Evolutionary conservation across 92 coral and sea anemone species (phyloP).

Genomic region (Phenganax stokvisi): DNA sequence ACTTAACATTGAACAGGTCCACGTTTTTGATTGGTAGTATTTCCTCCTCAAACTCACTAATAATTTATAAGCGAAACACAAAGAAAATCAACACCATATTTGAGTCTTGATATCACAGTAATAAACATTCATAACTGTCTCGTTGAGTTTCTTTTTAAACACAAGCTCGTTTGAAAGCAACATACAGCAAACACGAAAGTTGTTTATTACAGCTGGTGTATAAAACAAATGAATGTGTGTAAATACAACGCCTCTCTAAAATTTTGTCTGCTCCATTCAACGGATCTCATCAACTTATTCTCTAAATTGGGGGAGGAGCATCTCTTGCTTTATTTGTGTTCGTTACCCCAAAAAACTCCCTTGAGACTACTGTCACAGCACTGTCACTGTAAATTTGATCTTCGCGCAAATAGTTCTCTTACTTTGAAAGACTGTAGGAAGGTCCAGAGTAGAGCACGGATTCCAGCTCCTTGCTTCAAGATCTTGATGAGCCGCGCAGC

Average conservation of each 20-base stretch:
- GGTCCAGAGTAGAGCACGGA: conserved; percentile 88
- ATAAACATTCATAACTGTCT: not conserved
- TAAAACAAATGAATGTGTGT: too few relatives aligned
- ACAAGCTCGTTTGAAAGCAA: not conserved
- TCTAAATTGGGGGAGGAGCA: too few relatives aligned
- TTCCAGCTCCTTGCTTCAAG: conserved; percentile 85
- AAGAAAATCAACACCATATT: too few relatives aligned
- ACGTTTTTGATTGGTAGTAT: too few relatives aligned
- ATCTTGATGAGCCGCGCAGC: conserved; percentile 95
- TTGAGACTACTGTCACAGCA: not conserved
- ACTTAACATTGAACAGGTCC: too few relatives aligned
- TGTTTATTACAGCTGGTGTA: not conserved
- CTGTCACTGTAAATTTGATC: too few relatives aligned
- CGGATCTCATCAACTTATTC: too few relatives aligned
- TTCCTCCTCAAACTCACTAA: too few relatives aligned
- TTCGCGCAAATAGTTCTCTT: not conserved
- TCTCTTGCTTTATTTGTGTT: too few relatives aligned
- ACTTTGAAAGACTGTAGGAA: conserved; percentile 98
- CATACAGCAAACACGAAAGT: not conserved
- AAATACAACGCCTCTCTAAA: too few relatives aligned
- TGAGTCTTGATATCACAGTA: not conserved
- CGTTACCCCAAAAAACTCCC: not conserved
- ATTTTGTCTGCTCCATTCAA: too few relatives aligned
- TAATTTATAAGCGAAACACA: too few relatives aligned
- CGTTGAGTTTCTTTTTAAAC: not conserved